Conservation (phyloP, 2,797 vertebrate genomes). For the Acropternis orthonyx region DNA sequence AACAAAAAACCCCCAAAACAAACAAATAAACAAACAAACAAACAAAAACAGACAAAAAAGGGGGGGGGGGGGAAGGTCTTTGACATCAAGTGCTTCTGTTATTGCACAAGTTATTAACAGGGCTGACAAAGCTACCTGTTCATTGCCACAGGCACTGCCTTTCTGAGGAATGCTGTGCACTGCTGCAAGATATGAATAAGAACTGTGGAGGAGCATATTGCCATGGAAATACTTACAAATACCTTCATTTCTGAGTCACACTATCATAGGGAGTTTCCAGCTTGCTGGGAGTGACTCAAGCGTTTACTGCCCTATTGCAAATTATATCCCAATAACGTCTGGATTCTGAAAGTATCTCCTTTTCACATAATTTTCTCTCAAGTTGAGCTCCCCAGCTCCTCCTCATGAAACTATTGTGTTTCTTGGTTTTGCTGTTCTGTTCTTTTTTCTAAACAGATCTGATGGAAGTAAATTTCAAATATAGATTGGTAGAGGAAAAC, state of each 20-base stretch:
- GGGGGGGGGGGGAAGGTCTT: too few relatives aligned
- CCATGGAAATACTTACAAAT: conserved; percentile 47
- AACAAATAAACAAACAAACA: too few relatives aligned
- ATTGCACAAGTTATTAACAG: background rate
- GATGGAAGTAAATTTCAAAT: background rate
- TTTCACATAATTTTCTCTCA: background rate
- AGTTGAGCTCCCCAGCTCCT: background rate
- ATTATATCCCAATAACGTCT: conserved; percentile 13
- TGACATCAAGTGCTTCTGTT: background rate
- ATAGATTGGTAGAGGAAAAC: fast-evolving
- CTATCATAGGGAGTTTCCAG: conserved; percentile 36
- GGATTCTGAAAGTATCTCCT: background rate
- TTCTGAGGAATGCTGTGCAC: background rate
- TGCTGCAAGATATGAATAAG: background rate
- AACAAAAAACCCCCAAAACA: background rate
- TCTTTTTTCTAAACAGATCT: background rate
- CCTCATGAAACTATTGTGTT: background rate
- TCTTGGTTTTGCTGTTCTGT: background rate
- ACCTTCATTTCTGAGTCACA: conserved; percentile 41
- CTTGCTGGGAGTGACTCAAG: conserved; percentile 38
- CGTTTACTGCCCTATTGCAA: conserved; percentile 15
- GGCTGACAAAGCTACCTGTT: background rate
- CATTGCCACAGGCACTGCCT: background rate
- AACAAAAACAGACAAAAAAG: too few relatives aligned
- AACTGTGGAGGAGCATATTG: background rate